Base-by-base conservation (phyloP, 2,797 vertebrate species). In the Chelidonichthys spinosus region DNA sequence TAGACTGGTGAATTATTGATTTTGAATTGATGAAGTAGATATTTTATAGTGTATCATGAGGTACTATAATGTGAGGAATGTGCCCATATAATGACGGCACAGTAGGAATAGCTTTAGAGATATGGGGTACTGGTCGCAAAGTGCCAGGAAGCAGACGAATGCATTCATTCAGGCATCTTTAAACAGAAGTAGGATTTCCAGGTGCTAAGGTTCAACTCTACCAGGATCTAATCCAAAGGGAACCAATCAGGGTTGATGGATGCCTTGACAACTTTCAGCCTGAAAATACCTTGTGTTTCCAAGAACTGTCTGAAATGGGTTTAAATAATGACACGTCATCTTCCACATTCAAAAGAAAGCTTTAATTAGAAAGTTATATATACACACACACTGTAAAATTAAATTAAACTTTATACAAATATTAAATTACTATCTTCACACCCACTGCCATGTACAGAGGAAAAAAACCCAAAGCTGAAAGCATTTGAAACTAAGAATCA, bases 321-420 rank as follows among this genome's bases (percentile, higher is more conserved):
- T 49, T 55, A 3, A 83, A 85, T 39, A 84, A 88, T 47, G 74
- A 87, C 78, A 74, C 80, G 35, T 53, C n/a, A 43, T 62, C 35
- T 71, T 87, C 53, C 91, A 93, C 94, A 95, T 95, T 95, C 93
- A 95, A 95, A 96, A 94, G 94, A 95, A 95, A 95, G 94, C 93
- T 95, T 95, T 95, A 95, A 95, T 96, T 95, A 95, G 94, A 96
- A 96, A 98, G 96, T 97, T 99, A 99, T 98, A 97, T 98, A 35
- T 32, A 99, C 98, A 35, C 52, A 99, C 98, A 95, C 92, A 98
- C 93, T 93, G 93, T 96, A 98, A 96, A 98, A 96, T 98, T 99
- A 99, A 99, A 99, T 99, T 99, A 98, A 97, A 97, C 96, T 99
- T 98, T 99, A 95, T 99, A 99, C 98, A 99, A 99, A 99, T 98